phyloP scores from a whole-genome alignment of 1,140 invertebrate genomes.

The Bombus huntii region DNA sequence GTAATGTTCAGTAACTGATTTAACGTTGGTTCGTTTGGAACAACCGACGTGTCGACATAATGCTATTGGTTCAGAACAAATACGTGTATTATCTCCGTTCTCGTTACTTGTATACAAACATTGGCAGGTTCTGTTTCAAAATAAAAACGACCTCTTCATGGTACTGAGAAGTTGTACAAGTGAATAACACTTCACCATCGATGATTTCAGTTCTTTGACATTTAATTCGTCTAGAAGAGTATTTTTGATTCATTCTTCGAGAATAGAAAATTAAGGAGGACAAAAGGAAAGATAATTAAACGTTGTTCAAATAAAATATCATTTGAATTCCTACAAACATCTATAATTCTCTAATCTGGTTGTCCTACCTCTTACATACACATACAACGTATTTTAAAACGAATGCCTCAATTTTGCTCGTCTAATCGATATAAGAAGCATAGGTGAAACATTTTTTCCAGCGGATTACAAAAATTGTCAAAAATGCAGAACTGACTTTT shows the following conservation, averaged over 20 bases:
- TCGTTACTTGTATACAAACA: not conserved
- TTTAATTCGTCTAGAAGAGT: not conserved
- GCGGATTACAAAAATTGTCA: not conserved
- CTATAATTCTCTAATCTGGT: not conserved
- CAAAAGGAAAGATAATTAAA: not conserved
- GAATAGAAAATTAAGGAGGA: not conserved
- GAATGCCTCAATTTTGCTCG: no score
- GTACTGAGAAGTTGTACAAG: not conserved
- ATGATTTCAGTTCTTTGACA: not conserved
- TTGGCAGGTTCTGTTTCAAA: slow-evolving; percentile 2
- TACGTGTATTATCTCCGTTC: not conserved
- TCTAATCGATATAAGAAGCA: not conserved
- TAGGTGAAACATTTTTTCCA: not conserved
- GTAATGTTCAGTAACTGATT: not conserved
- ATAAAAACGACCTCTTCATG: slow-evolving; percentile 14
- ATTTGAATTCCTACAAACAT: not conserved
- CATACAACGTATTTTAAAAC: no score
- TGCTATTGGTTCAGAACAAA: not conserved
- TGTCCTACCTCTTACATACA: no score
- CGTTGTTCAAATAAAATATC: not conserved
- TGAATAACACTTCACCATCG: not conserved
- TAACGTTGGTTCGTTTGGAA: not conserved
- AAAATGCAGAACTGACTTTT: not conserved
- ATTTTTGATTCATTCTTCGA: not conserved
- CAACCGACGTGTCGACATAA: not conserved